Evolutionary conservation across 1,140 invertebrate species (phyloP).

Genomic region (Bombus affinis): DNA sequence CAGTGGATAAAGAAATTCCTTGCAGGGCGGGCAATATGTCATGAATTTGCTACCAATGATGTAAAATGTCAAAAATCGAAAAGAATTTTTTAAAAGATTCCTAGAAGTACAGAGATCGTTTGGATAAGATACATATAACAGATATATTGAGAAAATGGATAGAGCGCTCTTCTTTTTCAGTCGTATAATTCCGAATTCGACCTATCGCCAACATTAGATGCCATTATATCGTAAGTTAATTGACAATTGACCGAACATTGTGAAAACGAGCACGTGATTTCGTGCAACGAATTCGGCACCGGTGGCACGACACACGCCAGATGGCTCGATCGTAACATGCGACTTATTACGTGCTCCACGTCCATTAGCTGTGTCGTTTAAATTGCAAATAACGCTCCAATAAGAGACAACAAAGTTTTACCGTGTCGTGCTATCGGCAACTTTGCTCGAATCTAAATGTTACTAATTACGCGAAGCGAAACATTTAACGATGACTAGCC

Average conservation of each 20-base stretch:
- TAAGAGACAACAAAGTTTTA: constrained; percentile 40
- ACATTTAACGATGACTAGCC: constrained; percentile 60
- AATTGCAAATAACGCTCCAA: constrained; percentile 56
- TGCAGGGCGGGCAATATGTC: background rate
- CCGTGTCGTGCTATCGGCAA: constrained; percentile 36
- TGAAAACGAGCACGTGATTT: constrained; percentile 1
- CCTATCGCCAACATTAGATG: background rate
- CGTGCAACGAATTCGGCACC: constrained; percentile 7
- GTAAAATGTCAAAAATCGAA: background rate
- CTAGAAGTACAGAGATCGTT: no score
- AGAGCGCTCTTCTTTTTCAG: background rate
- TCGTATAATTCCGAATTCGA: background rate
- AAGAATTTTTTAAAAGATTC: background rate
- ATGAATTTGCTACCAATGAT: no score
- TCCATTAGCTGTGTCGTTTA: constrained; percentile 53
- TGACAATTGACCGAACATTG: constrained; percentile 4
- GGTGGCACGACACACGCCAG: background rate
- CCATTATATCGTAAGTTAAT: constrained; percentile 21
- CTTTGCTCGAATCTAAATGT: constrained; percentile 60
- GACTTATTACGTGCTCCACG: constrained; percentile 56
- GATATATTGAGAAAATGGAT: background rate
- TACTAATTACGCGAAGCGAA: constrained; percentile 59
- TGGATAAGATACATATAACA: no score
- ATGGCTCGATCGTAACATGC: constrained; percentile 26
- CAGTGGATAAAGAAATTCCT: constrained; percentile 16